A percentile compares a stretch with the other conserved stretches of the same genome.
These are phyloP conservation scores for Penaeus indicus DNA, from an alignment of 1,140 invertebrate species.

Conservation along the genomic window DNA sequence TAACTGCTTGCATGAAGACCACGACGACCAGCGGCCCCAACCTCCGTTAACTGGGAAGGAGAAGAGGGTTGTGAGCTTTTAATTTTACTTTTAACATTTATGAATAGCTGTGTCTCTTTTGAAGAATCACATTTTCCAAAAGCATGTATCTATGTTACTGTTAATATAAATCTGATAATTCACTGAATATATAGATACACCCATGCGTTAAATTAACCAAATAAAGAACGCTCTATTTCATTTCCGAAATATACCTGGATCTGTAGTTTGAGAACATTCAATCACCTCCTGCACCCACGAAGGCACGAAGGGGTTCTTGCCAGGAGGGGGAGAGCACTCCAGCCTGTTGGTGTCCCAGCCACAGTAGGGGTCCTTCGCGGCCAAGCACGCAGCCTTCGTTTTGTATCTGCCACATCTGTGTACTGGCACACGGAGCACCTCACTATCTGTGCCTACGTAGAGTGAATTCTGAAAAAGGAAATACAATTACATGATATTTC, in stretches of 20 bases:
- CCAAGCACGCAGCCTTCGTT: constrained; percentile 80
- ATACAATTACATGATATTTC: not conserved
- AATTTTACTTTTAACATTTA: no score
- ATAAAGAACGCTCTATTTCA: not conserved
- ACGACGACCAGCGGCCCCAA: constrained; percentile 81
- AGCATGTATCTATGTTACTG: no score
- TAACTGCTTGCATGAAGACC: constrained; percentile 75
- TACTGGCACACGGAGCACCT: constrained; percentile 80
- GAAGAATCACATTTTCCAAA: no score
- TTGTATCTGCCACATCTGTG: constrained; percentile 83
- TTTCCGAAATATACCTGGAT: constrained; percentile 68
- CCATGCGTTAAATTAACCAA: not conserved
- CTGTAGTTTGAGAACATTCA: constrained; percentile 77
- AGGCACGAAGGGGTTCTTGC: constrained; percentile 75
- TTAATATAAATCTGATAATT: not conserved
- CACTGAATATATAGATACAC: not conserved
- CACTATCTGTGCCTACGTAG: constrained; percentile 83
- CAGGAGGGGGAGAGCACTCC: constrained; percentile 79
- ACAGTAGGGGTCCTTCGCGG: constrained; percentile 92
- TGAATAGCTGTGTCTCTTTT: no score
- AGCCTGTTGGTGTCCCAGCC: constrained; percentile 87
- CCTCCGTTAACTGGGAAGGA: constrained; percentile 77
- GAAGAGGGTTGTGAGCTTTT: not conserved
- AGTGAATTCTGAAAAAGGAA: constrained; percentile 77
- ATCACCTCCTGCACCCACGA: constrained; percentile 82